Base-by-base conservation (phyloP, 2,888 invertebrate species). In the Muscina levida region DNA sequence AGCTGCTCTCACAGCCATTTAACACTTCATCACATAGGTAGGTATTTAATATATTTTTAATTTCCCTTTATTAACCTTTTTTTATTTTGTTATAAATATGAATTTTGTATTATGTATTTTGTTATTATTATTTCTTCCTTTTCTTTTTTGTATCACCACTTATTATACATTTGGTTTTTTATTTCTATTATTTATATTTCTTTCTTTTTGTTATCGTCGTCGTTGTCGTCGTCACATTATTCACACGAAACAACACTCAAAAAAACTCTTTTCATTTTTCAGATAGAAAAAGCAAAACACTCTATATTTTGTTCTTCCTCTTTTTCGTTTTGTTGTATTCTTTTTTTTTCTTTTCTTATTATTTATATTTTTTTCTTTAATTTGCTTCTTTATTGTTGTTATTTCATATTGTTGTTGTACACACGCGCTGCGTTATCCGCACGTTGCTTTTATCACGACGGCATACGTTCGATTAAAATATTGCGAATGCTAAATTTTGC, bases 201-300 rank as follows among this genome's bases (percentile, higher is more conserved):
- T 72, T 67, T 53, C 46, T 59, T 19, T 59, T 44, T 59, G 6
- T 42, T 39, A 26, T 59, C 15, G n/a, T n/a, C n/a, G 48, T 77
- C 70, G 72, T 59, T 75, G 81, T 85, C 83, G 85, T 75, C 79
- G 82, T 80, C 84, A 83, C 85, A 82, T 74, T 82, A 85, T 85
- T 85, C 85, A 85, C 86, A 85, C n/a, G n/a, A n/a, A n/a, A n/a
- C n/a, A 31, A 31, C 31, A 31, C 31, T 31, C 31, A 31, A n/a
- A n/a, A n/a, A n/a, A 85, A 85, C 78, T 59, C 13, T 1, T 17
- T 42, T 44, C 22, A 62, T n/a, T 57, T 62, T 37, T 22, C n/a
- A 19, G n/a, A n/a, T 31, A 31, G 31, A 31, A 5, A 31, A 5
- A 31, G 31, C 31, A 31, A 56, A 13, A 56, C 26, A 62, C 42